Base-by-base conservation (phyloP, 2,888 invertebrate species). In the Drosophila borborema region DNA sequence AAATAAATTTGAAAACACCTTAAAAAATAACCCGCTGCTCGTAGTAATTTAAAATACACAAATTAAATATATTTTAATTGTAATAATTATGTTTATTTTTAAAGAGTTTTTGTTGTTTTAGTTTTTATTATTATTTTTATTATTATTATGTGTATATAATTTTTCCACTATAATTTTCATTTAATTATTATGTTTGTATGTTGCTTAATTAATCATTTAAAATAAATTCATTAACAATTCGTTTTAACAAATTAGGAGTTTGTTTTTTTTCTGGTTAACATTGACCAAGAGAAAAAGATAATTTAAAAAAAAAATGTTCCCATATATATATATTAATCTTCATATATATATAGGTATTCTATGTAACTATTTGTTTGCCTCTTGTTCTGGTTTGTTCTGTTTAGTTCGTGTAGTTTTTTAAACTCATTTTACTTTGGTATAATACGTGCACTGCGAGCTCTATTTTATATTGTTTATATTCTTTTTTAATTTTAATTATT, bases 141-240 rank as follows among this genome's bases (percentile, higher is more conserved):
- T 43, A 69, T 62, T 64, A 64, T 79, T 72, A 74, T 75, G 77
- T 83, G 84, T 77, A 77, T 83, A 77, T 85, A 82, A 81, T 83
- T 84, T 85, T 48, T 86, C 80, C 81, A 84, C 86, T 86, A 83
- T 86, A 84, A 81, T 83, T 84, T 77, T 69, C 68, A 81, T 83
- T 84, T 81, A 83, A 76, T 77, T 71, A 60, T 74, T 51, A 60
- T 68, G 28, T 65, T 77, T 77, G 69, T 66, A 72, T 59, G 70
- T 66, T 59, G 66, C 83, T 79, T 86, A 81, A 75, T 62, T 72
- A 61, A 84, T 75, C 66, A 64, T 79, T 73, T 82, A 62, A 82
- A 86, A 81, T 86, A 86, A 86, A 83, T 86, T 86, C 83, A 83
- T 81, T 88, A 86, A 86, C 86, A 86, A 88, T 86, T 81, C 78